Evolutionary conservation across 2,797 vertebrate species (phyloP).

Genomic region (Acanthurus tractus): DNA sequence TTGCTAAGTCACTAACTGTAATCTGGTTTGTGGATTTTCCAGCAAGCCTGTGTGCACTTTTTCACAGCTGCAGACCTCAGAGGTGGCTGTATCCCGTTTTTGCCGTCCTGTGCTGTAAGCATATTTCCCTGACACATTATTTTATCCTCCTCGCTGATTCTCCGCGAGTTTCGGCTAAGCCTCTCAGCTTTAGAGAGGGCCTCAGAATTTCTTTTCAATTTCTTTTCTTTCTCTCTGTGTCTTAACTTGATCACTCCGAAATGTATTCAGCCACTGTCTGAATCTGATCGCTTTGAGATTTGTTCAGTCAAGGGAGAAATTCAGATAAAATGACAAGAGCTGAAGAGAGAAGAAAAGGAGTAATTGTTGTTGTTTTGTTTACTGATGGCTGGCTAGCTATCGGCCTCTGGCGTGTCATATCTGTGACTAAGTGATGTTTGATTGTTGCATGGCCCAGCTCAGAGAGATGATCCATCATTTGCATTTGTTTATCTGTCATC

Average conservation of each 20-base stretch:
- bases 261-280: conserved; percentile 41
- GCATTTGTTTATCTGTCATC: conserved; percentile 52
- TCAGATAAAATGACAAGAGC: conserved; percentile 48
- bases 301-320: conserved; percentile 63
- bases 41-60: conserved; percentile 54
- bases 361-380: conserved; percentile 54
- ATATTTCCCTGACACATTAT: conserved; percentile 77
- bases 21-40: conserved; percentile 82
- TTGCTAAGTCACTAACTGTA: conserved; percentile 77
- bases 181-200: conserved; percentile 56
- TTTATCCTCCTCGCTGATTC: conserved; percentile 67
- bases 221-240: conserved; percentile 40
- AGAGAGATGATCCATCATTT: conserved; percentile 55
- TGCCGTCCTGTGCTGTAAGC: conserved; percentile 70
- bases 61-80: conserved; percentile 61
- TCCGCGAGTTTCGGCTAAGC: conserved; percentile 71
- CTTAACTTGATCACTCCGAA: conserved; percentile 61
- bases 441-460: conserved; percentile 40
- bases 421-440: conserved; percentile 62
- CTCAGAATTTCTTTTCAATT: conserved; percentile 54
- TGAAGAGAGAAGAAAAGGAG: conserved; percentile 35
- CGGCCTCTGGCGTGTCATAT: conserved; percentile 34
- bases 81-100: conserved; percentile 57
- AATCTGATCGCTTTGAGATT: conserved; percentile 60
- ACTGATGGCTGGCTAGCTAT: conserved; percentile 27